Conservation (phyloP, 2,888 invertebrate genomes). For the Epinotia ramella region DNA sequence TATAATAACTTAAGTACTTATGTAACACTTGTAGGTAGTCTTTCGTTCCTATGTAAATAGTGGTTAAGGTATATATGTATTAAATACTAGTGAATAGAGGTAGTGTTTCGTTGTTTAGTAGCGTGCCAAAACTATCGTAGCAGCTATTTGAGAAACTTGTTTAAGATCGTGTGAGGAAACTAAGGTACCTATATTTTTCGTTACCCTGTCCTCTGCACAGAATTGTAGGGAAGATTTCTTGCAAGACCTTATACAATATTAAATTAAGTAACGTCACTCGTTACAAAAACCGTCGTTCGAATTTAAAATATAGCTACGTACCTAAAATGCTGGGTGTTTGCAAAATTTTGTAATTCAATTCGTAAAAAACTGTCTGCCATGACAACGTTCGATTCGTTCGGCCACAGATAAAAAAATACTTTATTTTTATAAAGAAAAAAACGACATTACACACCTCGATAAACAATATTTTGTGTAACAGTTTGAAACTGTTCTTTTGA, state of each 20-base stretch:
- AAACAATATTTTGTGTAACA: constrained; percentile 18
- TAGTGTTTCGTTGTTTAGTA: constrained; percentile 69
- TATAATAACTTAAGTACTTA: constrained; percentile 38
- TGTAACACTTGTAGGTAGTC: constrained; percentile 37
- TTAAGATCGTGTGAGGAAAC: constrained; percentile 3
- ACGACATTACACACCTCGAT: constrained; percentile 26
- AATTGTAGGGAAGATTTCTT: neutral
- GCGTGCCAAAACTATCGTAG: constrained; percentile 76
- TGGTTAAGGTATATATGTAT: constrained; percentile 52
- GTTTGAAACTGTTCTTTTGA: constrained; percentile 30
- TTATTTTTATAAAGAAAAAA: constrained; percentile 20
- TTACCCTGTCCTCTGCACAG: neutral
- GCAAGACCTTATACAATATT: constrained; percentile 32
- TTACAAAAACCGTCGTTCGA: neutral
- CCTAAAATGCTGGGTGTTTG: too few relatives aligned
- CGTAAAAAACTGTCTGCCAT: neutral
- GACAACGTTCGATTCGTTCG: neutral
- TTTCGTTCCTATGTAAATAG: constrained; percentile 77
- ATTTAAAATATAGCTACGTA: neutral
- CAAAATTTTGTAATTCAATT: neutral
- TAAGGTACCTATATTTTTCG: neutral
- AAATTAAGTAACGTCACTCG: neutral
- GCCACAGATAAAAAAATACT: neutral
- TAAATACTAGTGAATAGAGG: constrained; percentile 45
- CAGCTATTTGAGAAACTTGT: constrained; percentile 57